phyloP scores from a whole-genome alignment of 2,113 vertebrate species.

The Esox niger region DNA sequence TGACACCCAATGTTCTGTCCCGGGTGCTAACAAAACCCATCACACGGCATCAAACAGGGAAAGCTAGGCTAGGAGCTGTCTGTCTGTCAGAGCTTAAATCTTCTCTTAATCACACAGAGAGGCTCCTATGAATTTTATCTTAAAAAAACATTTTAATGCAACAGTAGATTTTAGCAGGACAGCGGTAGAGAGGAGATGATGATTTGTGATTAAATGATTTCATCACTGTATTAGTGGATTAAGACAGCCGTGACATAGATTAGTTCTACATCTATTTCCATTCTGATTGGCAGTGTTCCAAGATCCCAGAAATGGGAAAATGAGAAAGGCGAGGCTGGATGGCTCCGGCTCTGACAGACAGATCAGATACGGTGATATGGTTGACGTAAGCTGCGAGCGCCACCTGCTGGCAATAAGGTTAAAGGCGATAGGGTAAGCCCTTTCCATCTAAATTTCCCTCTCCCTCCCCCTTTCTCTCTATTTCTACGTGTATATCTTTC shows the following conservation, averaged over 20 bases:
- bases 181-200: constrained; percentile 45
- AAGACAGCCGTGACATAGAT: constrained; percentile 74
- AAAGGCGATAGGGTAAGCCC: neutral
- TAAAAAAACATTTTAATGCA: constrained; percentile 53
- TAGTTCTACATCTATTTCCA: constrained; percentile 73
- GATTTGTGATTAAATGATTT: constrained; percentile 76
- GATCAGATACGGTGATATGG: neutral
- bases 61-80: constrained; percentile 33
- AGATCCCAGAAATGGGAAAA: constrained; percentile 42
- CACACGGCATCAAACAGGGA: constrained; percentile 31
- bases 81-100: constrained; percentile 66
- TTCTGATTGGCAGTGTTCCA: constrained; percentile 74
- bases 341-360: constrained; percentile 1
- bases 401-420: constrained; percentile 55
- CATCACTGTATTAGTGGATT: constrained; percentile 73
- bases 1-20: constrained; percentile 66
- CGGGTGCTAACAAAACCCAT: constrained; percentile 71
- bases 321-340: constrained; percentile 8
- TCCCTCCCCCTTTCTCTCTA: neutral
- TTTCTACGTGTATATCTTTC: neutral
- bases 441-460: neutral
- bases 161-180: constrained; percentile 43
- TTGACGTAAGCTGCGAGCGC: constrained; percentile 53
- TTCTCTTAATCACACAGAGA: constrained; percentile 64
- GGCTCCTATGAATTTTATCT: too few relatives aligned